A percentile compares a stretch with the other conserved stretches of the same genome.
Evolutionary conservation across 2,888 invertebrate species (phyloP).

Genomic region (Aradus depressus): DNA sequence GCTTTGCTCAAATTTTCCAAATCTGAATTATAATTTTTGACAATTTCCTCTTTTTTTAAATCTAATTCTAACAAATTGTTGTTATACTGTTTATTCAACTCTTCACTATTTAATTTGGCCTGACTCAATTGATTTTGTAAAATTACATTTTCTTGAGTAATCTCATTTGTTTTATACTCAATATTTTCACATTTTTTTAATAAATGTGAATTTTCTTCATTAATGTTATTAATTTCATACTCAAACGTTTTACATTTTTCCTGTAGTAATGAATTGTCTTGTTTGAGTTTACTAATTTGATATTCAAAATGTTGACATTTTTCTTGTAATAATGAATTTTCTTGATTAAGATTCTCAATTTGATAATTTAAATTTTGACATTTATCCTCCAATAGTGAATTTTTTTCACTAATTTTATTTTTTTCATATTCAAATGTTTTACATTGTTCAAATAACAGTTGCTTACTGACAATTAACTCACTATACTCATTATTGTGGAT

Average conservation of each 20-base stretch:
- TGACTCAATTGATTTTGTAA: background rate
- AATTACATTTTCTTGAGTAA: background rate
- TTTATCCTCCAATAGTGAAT: too few relatives aligned
- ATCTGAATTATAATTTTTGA: slow-evolving; percentile 13
- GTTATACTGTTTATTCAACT: slow-evolving; percentile 4
- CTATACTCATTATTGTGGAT: background rate
- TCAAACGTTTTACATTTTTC: background rate
- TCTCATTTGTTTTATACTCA: background rate
- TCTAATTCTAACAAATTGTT: background rate
- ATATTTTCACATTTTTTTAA: background rate
- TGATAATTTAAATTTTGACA: too few relatives aligned
- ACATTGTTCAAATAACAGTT: background rate
- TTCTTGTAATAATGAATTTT: too few relatives aligned
- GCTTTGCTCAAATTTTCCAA: slow-evolving; percentile 10
- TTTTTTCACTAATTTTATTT: background rate
- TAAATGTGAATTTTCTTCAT: slow-evolving; percentile 3
- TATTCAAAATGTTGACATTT: too few relatives aligned
- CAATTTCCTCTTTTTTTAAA: background rate
- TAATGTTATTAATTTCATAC: background rate
- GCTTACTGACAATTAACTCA: background rate
- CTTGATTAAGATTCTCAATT: too few relatives aligned
- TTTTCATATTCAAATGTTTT: background rate
- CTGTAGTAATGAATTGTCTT: too few relatives aligned
- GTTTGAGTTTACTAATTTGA: too few relatives aligned
- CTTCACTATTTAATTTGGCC: background rate